A percentile compares a stretch with the other conserved stretches of the same genome.
Evolutionary conservation across 2,888 invertebrate genomes (phyloP).

Genomic region (Trachelus troglodyta): DNA sequence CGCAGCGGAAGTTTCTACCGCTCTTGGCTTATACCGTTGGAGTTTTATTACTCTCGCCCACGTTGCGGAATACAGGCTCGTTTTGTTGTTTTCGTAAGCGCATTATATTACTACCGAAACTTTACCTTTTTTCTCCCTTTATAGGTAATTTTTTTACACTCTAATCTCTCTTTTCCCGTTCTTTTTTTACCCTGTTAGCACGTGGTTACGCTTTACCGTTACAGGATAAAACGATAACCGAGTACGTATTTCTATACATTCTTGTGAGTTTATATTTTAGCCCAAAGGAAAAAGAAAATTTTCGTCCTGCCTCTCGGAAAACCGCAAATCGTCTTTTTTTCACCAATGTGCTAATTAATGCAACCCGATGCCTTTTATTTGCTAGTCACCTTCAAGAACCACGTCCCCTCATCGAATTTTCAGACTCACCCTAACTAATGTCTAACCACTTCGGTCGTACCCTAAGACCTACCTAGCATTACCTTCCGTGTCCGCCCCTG

Average conservation of each 20-base stretch:
- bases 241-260: too few relatives aligned
- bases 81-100: conserved; percentile 14
- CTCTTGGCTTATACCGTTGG: conserved; percentile 36
- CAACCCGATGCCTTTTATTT: background rate
- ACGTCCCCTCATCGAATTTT: conserved; percentile 36
- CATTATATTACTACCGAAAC: conserved; percentile 9
- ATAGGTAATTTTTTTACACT: conserved; percentile 32
- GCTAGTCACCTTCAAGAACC: background rate
- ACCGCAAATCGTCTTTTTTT: background rate
- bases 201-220: background rate
- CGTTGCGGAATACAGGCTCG: conserved; percentile 29
- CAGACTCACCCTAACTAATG: conserved; percentile 53
- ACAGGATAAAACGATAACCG: background rate
- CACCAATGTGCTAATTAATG: background rate
- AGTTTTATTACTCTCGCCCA: conserved; percentile 39
- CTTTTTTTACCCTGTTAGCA: background rate
- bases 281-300: background rate
- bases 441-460: conserved; percentile 43
- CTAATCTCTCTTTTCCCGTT: conserved; percentile 28
- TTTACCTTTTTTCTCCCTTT: background rate
- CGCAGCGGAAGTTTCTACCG: conserved; percentile 45
- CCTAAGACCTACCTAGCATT: conserved; percentile 54
- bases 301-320: background rate
- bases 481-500: conserved; percentile 49
- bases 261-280: background rate